These are phyloP conservation scores for Eupristina koningsbergeri DNA, from an alignment of 1,140 invertebrate species.

Conservation along the genomic window DNA sequence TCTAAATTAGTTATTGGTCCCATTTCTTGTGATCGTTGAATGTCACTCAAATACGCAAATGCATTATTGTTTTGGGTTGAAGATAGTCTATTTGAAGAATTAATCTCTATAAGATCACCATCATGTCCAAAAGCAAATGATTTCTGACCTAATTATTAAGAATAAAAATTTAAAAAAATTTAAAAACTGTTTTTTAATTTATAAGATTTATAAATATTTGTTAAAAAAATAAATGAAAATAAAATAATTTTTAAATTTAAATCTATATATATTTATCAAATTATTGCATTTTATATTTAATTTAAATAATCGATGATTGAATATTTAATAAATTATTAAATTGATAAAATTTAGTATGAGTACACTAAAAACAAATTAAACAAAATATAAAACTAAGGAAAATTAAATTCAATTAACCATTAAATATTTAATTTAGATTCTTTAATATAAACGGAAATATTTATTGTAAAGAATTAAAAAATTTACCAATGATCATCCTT, in stretches of 20 bases:
- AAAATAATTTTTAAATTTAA: neutral
- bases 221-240: neutral
- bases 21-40: neutral
- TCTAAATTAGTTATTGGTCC: conserved; percentile 33
- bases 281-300: neutral
- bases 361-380: no score
- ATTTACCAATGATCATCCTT: conserved; percentile 70
- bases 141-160: conserved; percentile 68
- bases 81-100: neutral
- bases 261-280: neutral
- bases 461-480: neutral
- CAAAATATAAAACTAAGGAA: no score
- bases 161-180: neutral
- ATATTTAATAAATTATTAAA: no score
- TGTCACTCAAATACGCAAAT: neutral
- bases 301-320: neutral
- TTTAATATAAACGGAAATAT: neutral
- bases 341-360: no score
- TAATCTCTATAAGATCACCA: conserved; percentile 71
- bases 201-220: neutral
- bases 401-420: no score
- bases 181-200: neutral
- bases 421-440: no score
- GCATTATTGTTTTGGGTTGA: neutral
- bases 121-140: conserved; percentile 74